Base-by-base conservation (phyloP, 2,888 invertebrate species). In the Pocota personata region DNA sequence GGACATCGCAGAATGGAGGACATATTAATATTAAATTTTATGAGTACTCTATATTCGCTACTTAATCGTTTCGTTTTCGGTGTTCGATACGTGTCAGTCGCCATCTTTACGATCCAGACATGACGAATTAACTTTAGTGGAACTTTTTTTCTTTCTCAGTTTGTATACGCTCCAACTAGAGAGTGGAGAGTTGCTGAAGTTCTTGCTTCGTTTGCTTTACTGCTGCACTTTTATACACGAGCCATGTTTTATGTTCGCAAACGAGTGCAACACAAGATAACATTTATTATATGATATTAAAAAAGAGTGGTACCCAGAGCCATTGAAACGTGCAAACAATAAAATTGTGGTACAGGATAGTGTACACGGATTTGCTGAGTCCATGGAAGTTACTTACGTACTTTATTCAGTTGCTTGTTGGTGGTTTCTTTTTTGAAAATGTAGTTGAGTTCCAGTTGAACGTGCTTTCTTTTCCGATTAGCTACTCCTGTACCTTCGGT, bases 1-100 rank as follows among this genome's bases (percentile, higher is more conserved):
- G 35, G 58, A 37, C 37, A 21, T 1, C 52, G 14, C 5, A 3
- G 55, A 10, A 64, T 52, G 64, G 43, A 40, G 24, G 52, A 43
- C 32, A 52, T 35, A 64, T 64, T 64, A 64, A 75, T 75, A 75
- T 46, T 75, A 75, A 55, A 75, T 64, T 64, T 75, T 64, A 75
- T 35, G 75, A 75, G 64, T 55, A 46, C 52, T 10, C 46, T n/a
- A 24, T 37, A 48, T 48, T 60, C 73, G 62, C 19, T 52, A 52
- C 52, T 75, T 64, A 55, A 66, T 64, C 55, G 75, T 64, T 57
- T 8, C 24, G 40, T 16, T 66, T 32, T 66, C 21, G 40, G 57
- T 35, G 46, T 46, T 66, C 66, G 35, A 66, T 75, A 76, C 76
- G 76, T 76, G 75, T 64, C 66, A 21, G 62, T 69, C 69, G 52